Evolutionary conservation across 2,888 invertebrate species (phyloP).

Genomic region (Leptopterna dolabrata): DNA sequence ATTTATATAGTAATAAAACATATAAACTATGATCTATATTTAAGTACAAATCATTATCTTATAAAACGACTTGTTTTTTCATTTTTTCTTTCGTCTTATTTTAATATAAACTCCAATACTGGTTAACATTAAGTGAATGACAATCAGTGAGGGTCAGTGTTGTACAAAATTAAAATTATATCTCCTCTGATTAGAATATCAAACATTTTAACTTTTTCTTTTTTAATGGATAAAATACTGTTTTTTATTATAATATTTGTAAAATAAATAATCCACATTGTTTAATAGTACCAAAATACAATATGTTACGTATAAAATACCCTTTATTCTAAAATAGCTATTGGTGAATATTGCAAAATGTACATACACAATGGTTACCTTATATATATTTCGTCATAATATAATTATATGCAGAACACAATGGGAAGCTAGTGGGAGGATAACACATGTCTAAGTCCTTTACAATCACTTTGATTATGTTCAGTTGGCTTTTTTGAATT

Average conservation of each 20-base stretch:
- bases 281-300: constrained; percentile 63
- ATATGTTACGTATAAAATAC: constrained; percentile 63
- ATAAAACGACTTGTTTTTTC: constrained; percentile 60
- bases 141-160: constrained; percentile 60
- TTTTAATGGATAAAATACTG: constrained; percentile 61
- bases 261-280: constrained; percentile 61
- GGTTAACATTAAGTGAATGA: constrained; percentile 61
- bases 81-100: constrained; percentile 49
- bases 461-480: constrained; percentile 59
- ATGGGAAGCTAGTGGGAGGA: constrained; percentile 60
- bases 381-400: constrained; percentile 51
- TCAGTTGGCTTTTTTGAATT: constrained; percentile 55
- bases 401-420: constrained; percentile 60
- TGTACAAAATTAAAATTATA: constrained; percentile 61
- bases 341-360: constrained; percentile 62
- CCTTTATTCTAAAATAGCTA: constrained; percentile 63
- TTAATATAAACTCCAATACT: constrained; percentile 61
- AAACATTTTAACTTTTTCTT: constrained; percentile 58
- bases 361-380: constrained; percentile 57
- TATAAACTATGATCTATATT: constrained; percentile 61
- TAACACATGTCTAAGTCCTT: constrained; percentile 57
- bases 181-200: constrained; percentile 60
- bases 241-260: constrained; percentile 59
- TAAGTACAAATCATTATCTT: constrained; percentile 61
- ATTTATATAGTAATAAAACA: constrained; percentile 62